phyloP scores from a whole-genome alignment of 2,888 invertebrate species.

The Macrophya annulata region DNA sequence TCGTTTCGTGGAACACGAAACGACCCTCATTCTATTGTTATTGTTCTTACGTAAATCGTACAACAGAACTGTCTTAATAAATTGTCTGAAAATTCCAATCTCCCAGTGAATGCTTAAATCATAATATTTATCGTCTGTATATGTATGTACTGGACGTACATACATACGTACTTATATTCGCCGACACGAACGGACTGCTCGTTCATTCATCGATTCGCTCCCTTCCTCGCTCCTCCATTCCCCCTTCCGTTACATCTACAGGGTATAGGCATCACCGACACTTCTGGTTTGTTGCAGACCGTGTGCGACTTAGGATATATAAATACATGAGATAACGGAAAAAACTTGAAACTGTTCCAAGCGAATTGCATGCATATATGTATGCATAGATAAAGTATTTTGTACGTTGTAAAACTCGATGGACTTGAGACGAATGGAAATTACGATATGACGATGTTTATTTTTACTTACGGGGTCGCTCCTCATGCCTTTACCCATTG shows the following conservation, averaged over 20 bases:
- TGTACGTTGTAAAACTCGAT: not conserved
- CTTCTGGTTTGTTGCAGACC: not conserved
- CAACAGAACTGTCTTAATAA: not conserved
- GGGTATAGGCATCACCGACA: constrained; percentile 42
- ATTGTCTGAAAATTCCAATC: not conserved
- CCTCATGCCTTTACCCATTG: not conserved
- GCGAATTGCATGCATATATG: constrained; percentile 17
- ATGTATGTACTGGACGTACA: not conserved
- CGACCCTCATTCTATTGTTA: not conserved
- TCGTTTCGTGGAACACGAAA: constrained; percentile 16
- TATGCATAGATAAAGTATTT: not conserved
- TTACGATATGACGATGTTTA: constrained; percentile 7
- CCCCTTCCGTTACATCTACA: constrained; percentile 38
- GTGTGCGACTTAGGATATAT: constrained; percentile 27
- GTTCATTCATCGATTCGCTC: constrained; percentile 55
- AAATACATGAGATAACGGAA: constrained; percentile 37
- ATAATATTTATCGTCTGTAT: constrained; percentile 38
- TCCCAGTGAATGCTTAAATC: constrained; percentile 15
- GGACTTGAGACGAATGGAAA: constrained; percentile 20
- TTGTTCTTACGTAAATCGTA: constrained; percentile 35
- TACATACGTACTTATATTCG: constrained; percentile 7
- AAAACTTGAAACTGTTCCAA: constrained; percentile 34
- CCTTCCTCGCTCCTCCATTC: constrained; percentile 11
- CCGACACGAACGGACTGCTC: constrained; percentile 51
- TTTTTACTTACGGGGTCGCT: constrained; percentile 9